Evolutionary conservation across 2,113 vertebrate species (phyloP), one percentile per base, ranked within the genome.

Genomic region (Dipodomys ordii): DNA sequence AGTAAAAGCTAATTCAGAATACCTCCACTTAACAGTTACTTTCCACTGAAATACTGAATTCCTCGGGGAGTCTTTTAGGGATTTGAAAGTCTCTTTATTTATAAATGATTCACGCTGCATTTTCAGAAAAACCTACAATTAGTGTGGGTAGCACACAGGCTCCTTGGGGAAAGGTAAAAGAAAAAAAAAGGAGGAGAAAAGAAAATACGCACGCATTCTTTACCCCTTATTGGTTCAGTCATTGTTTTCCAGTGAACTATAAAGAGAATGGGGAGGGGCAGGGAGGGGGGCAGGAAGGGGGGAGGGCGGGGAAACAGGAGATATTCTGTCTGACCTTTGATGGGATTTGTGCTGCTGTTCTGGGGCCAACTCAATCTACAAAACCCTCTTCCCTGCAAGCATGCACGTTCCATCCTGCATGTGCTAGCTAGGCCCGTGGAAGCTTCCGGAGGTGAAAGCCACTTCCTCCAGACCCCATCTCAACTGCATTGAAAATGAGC

Each of bases 121-220:
- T 98, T 98, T 98, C 98, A 98, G 98, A 98, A 98, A 98, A 98
- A 98, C 98, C 98, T 98, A 98, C 98, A 98, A 98, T 98, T 98
- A 98, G 98, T 98, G 98, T 98, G 98, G 98, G 98, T 98, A 98
- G 98, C 97, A 98, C 97, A 98, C 97, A 98, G 97, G 97, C 97
- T 98, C 98, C 98, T 98, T 97, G 94, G 98, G 98, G 98, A 98
- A 98, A 98, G 97, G 98, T 98, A 82, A 96, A 97, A 97, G 97
- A 97, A 97, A 96, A 97, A 95, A 94, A 83, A 18, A 13, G 0
- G 95, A 84, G 39, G 39, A 96, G 92, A 98, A 95, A 97, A 96
- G 96, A 97, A 98, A 97, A 97, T 96, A 97, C 94, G 95, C 96
- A 97, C 71, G 94, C 97, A 96, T 97, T 97, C 97, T 97, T 94